A percentile compares a stretch with the other conserved stretches of the same genome.
These are phyloP conservation scores for Zalophus californianus DNA, from an alignment of 2,797 vertebrate genomes.

Conservation along the genomic window DNA sequence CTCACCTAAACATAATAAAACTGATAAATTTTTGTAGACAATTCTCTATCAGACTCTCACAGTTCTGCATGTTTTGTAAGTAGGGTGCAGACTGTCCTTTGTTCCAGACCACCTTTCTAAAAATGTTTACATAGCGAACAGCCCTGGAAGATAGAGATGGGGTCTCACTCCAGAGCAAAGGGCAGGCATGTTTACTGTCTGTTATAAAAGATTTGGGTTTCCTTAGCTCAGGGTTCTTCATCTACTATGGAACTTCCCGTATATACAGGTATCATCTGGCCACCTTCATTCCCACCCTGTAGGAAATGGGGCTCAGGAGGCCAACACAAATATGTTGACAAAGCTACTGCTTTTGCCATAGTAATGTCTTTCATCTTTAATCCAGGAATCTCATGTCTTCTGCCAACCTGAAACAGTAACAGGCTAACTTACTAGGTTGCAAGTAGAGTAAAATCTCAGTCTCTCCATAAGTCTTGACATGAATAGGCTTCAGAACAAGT, in stretches of 20 bases:
- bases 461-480: not conserved
- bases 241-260: not conserved
- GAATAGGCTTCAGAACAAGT: constrained; percentile 5
- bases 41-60: not conserved
- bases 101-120: not conserved
- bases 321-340: constrained; percentile 8
- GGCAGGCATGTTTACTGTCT: not conserved
- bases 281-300: not conserved
- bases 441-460: not conserved
- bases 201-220: constrained; percentile 18
- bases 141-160: not conserved
- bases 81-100: not conserved
- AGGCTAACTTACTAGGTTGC: constrained; percentile 2
- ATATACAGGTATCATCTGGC: not conserved
- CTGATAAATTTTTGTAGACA: not conserved
- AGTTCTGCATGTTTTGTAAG: not conserved
- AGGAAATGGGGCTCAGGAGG: not conserved
- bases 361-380: not conserved
- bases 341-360: not conserved
- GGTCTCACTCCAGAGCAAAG: not conserved
- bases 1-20: constrained; percentile 5
- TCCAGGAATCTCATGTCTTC: constrained; percentile 14
- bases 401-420: constrained; percentile 24
- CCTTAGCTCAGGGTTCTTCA: not conserved
- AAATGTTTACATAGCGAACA: not conserved